Percentiles rank a stretch among this genome's conserved stretches.
phyloP scores from a whole-genome alignment of 2,888 invertebrate genomes.

The Notocelia uddmanniana region DNA sequence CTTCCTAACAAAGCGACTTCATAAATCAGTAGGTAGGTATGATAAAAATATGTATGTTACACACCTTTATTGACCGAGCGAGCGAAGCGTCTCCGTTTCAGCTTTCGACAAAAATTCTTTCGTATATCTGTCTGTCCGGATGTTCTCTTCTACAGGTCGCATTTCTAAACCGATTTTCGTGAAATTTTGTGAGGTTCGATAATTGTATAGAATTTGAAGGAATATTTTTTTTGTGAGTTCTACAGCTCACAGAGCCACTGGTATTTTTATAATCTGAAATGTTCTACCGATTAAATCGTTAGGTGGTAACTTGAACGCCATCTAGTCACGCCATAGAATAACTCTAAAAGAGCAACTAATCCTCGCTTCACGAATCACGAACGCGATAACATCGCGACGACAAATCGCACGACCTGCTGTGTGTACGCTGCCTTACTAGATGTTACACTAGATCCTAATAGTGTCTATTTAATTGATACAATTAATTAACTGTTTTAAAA shows the following conservation, averaged over 20 bases:
- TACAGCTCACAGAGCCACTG: too few species aligned
- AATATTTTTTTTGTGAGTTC: too few species aligned
- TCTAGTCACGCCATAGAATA: slow-evolving; percentile 26
- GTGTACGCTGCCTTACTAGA: slow-evolving; percentile 23
- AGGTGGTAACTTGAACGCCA: neutral
- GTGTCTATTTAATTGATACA: neutral
- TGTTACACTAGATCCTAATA: slow-evolving; percentile 3
- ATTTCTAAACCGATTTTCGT: too few species aligned
- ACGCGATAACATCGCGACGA: slow-evolving; percentile 65
- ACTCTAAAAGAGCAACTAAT: slow-evolving; percentile 28
- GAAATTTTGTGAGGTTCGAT: too few species aligned
- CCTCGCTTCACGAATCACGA: slow-evolving; percentile 64
- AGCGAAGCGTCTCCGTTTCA: too few species aligned
- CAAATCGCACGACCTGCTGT: slow-evolving; percentile 44
- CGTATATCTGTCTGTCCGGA: too few species aligned
- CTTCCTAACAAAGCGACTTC: neutral
- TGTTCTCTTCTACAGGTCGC: too few species aligned
- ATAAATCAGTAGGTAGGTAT: too few species aligned
- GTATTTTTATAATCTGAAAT: neutral
- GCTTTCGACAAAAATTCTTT: too few species aligned
- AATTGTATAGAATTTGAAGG: too few species aligned
- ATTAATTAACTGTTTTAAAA: neutral
- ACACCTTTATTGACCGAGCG: too few species aligned
- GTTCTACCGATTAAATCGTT: neutral
- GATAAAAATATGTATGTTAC: neutral